Conservation (phyloP, 2,113 vertebrate genomes). For the Accipiter cooperii region DNA sequence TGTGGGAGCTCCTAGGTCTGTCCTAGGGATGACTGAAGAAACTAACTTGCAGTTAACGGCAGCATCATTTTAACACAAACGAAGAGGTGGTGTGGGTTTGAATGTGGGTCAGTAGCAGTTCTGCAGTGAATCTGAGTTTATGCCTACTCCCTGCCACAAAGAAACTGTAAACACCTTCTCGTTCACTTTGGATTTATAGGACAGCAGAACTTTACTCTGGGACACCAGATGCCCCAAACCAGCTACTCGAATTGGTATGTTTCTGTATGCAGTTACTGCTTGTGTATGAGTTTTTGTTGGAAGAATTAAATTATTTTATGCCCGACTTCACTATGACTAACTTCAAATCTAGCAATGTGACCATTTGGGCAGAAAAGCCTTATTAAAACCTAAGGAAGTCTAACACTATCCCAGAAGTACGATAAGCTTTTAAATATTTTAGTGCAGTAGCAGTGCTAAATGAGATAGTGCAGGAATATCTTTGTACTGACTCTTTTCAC, state of each 20-base stretch:
- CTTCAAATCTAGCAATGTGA: neutral
- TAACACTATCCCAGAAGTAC: neutral
- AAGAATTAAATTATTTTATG: neutral
- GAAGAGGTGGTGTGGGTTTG: neutral
- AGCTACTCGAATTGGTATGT: slow-evolving; percentile 85
- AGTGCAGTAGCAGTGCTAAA: neutral
- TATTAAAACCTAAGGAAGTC: neutral
- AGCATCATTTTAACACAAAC: neutral
- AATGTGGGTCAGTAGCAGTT: neutral
- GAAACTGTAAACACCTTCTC: neutral
- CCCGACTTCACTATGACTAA: neutral
- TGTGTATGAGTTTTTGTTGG: neutral
- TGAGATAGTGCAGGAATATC: neutral
- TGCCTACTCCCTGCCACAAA: neutral
- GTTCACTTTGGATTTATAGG: slow-evolving; percentile 68
- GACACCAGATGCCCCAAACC: slow-evolving; percentile 93
- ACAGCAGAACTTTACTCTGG: slow-evolving; percentile 89
- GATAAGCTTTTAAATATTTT: neutral
- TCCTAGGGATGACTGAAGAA: neutral
- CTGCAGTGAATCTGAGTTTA: neutral
- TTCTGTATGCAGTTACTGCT: neutral
- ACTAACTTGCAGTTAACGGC: neutral
- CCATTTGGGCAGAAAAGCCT: neutral
- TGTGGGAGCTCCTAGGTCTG: neutral
- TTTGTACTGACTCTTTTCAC: neutral